Evolutionary conservation across 2,888 invertebrate species (phyloP).

Genomic region (Gnatocerus cornutus): DNA sequence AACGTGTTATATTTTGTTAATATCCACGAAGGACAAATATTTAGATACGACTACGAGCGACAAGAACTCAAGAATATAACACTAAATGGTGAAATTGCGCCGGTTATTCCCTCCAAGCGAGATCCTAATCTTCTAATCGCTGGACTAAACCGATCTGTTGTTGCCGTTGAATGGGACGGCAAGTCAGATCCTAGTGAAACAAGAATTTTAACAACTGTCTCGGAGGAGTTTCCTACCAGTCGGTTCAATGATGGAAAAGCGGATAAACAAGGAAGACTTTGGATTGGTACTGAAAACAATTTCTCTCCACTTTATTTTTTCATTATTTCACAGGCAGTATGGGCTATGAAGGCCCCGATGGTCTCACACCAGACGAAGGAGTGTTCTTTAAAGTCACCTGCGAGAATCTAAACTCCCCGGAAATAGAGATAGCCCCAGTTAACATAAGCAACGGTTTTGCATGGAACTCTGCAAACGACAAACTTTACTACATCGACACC

Average conservation of each 20-base stretch:
- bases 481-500: constrained; percentile 87
- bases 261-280: constrained; percentile 73
- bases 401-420: constrained; percentile 62
- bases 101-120: constrained; percentile 58
- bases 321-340: constrained; percentile 70
- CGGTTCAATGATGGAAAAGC: constrained; percentile 78
- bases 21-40: constrained; percentile 59
- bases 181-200: constrained; percentile 1
- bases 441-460: constrained; percentile 86
- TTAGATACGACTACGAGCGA: constrained; percentile 59
- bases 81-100: constrained; percentile 56
- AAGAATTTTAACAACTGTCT: constrained; percentile 69
- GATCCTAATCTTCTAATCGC: constrained; percentile 60
- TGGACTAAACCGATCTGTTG: constrained; percentile 66
- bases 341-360: constrained; percentile 74
- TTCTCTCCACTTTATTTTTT: too few species aligned
- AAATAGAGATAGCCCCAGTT: constrained; percentile 69
- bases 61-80: constrained; percentile 53
- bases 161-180: constrained; percentile 73
- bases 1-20: constrained; percentile 62
- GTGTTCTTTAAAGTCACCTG: constrained; percentile 75
- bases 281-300: constrained; percentile 68
- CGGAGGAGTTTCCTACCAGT: constrained; percentile 70
- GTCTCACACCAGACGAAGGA: constrained; percentile 72
- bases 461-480: constrained; percentile 81